Evolutionary conservation across 2,113 vertebrate species (phyloP), one percentile per base, ranked within the genome.

Genomic region (Calonectris borealis): DNA sequence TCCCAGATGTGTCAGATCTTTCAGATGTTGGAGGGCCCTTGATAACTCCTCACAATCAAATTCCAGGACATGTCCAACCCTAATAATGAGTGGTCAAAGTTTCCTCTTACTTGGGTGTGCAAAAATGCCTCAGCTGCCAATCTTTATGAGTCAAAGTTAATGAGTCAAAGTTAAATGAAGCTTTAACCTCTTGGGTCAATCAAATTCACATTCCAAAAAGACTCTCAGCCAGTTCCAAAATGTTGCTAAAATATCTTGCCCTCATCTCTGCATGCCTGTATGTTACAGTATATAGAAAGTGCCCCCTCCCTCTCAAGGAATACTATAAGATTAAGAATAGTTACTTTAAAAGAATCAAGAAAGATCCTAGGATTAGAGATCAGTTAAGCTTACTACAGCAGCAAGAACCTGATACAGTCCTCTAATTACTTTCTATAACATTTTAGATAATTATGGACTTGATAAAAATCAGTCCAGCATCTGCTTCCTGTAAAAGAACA

Each of bases 401-500:
- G 54, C 60, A 90, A 72, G 70, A 77, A 95, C 48, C 48, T 81
- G 46, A 78, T 38, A 70, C 13, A 64, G 19, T 27, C 38, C n/a
- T 92, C 83, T 60, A 77, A 81, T 86, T 90, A 76, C 57, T 65
- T 83, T 79, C 88, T 78, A 3, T 75, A 83, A 84, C 34, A 49
- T 82, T 81, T 88, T 48, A 86, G 40, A 21, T 92, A 94, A 92
- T 71, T 94, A 94, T 13, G 21, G 73, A 73, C 86, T 84, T 92
- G 86, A 92, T 3, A 86, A 82, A 89, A 86, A 95, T 96, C 91
- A 96, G 66, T 60, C 49, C 61, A 82, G 54, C 72, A 87, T 85
- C 77, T 93, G 83, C 73, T 97, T 97, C 96, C 95, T 96, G 93
- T 61, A 75, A 91, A 88, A 95, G 88, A 96, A 96, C 93, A 96